Percentiles rank a stretch among this genome's conserved stretches.
Evolutionary conservation across 2,888 invertebrate genomes (phyloP).

Genomic region (Drosophila niveifrons): DNA sequence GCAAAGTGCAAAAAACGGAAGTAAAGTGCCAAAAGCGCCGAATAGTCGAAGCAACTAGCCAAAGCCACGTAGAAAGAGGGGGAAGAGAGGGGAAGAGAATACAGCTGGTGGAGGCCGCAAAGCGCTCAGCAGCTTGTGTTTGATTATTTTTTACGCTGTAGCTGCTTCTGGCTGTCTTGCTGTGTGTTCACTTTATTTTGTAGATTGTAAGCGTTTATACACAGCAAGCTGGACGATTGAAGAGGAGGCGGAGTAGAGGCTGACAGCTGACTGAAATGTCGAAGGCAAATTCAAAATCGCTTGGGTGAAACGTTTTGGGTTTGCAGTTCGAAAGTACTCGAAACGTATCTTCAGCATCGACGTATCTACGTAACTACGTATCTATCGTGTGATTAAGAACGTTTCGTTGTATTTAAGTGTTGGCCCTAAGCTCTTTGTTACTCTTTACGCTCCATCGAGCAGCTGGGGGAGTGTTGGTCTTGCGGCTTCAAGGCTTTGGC

Average conservation of each 20-base stretch:
- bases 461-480: conserved; percentile 10
- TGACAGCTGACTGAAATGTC: conserved; percentile 74
- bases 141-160: conserved; percentile 68
- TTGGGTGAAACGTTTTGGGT: conserved; percentile 30
- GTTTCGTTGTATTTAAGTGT: conserved; percentile 74
- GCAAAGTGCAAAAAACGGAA: conserved; percentile 82
- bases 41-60: conserved; percentile 59
- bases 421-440: conserved; percentile 66
- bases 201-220: conserved; percentile 65
- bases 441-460: conserved; percentile 65
- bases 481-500: background rate
- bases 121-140: conserved; percentile 62
- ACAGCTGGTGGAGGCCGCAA: conserved; percentile 48
- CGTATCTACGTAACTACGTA: conserved; percentile 25
- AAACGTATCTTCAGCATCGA: conserved; percentile 30
- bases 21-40: conserved; percentile 55
- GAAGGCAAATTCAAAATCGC: conserved; percentile 58
- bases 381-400: conserved; percentile 74
- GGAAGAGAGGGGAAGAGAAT: background rate
- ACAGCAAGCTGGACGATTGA: background rate
- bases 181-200: conserved; percentile 66
- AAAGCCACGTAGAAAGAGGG: conserved; percentile 23
- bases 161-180: conserved; percentile 34
- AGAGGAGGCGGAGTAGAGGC: conserved; percentile 1
- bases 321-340: conserved; percentile 30